These are phyloP conservation scores for Yponomeuta plumbellus DNA, from an alignment of 2,888 invertebrate species.

Conservation along the genomic window DNA sequence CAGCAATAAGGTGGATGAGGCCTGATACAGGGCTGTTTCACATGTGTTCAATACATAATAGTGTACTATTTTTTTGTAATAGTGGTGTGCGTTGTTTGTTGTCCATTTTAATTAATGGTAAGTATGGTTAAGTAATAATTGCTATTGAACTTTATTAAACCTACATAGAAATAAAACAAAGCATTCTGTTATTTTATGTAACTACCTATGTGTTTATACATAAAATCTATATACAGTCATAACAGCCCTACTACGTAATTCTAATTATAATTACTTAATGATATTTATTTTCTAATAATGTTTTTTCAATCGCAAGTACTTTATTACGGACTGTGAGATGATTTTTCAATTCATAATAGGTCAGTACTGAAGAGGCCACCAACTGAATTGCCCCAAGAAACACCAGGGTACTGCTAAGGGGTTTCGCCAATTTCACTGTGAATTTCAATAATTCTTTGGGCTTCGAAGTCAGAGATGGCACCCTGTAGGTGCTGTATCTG, in stretches of 20 bases:
- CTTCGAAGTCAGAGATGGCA: constrained; percentile 79
- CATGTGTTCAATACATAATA: constrained; percentile 17
- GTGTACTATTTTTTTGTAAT: constrained; percentile 13
- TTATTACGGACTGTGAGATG: constrained; percentile 53
- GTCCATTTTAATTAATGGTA: constrained; percentile 46
- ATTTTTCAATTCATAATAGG: constrained; percentile 78
- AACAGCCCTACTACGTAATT: no score
- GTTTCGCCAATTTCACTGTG: constrained; percentile 69
- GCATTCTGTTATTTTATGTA: background rate
- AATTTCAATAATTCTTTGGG: constrained; percentile 72
- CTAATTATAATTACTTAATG: background rate
- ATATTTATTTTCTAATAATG: constrained; percentile 15
- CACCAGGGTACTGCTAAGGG: constrained; percentile 67
- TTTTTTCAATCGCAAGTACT: constrained; percentile 52
- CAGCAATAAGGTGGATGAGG: background rate
- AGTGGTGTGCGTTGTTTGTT: constrained; percentile 50
- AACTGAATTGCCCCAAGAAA: constrained; percentile 70
- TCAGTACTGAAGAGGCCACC: constrained; percentile 72
- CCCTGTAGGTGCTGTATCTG: constrained; percentile 76
- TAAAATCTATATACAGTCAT: no score
- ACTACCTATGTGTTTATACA: background rate
- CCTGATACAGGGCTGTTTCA: constrained; percentile 7
- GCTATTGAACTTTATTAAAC: constrained; percentile 18
- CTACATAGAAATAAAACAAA: background rate
- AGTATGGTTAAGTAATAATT: constrained; percentile 35